Evolutionary conservation across 1,140 invertebrate genomes (phyloP), one percentile per base, ranked within the genome.

Genomic region (Lithobius niger): DNA sequence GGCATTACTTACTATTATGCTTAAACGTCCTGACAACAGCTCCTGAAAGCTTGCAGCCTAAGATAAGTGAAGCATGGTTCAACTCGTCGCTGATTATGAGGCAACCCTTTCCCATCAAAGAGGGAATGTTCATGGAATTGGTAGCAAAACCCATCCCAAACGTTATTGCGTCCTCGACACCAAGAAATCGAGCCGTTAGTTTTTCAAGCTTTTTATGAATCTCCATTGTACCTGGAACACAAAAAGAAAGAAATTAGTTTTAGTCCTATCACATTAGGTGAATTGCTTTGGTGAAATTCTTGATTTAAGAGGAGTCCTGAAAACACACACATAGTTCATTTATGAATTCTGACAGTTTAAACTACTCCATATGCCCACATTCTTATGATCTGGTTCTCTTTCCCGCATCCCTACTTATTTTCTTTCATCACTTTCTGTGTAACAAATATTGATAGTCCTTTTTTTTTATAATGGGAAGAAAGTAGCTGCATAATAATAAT

Each of bases 121-220:
- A 57, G 13, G 71, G 71, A 56, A 75, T 72, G 56, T 72, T 74
- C 61, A 70, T 65, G 0, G 71, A 68, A 61, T 75, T 75, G n/a
- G 72, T 75, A 26, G 71, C 72, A 63, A 72, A 75, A 3, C 73
- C 73, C 73, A 75, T 75, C 27, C 57, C 57, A 57, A 79, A 72
- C 1, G 74, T 72, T 27, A 80, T 73, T n/a, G 73, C 68, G 43
- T 73, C 74, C 54, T 79, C 78, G 15, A 73, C 70, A 44, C 75
- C 75, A 13, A 80, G 54, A 65, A 76, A 79, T 57, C 73, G 62
- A 3, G 77, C 75, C 18, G 76, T 65, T 3, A 74, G 55, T 16
- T 64, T 62, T 60, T 80, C 77, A 15, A 80, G 62, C 50, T 77
- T 60, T 25, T 58, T 57, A 54, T 79, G 77, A 31, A 72, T 62